Evolutionary conservation across 2,113 vertebrate species (phyloP), one percentile per base, ranked within the genome.

Genomic region (Corythaixoides concolor): DNA sequence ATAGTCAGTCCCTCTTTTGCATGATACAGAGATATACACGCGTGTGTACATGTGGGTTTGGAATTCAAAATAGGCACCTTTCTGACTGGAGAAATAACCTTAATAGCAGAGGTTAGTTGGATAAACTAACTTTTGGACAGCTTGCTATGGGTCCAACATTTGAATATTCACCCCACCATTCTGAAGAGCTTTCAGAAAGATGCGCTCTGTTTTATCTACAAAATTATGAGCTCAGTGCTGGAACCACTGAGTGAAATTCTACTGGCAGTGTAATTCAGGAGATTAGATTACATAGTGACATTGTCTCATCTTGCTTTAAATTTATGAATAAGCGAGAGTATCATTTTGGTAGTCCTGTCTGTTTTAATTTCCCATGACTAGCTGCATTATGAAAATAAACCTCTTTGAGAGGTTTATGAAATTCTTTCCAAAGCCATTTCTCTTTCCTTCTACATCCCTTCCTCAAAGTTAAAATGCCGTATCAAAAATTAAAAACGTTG

Each of bases 1-100:
- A 60, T 14, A 28, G 19, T 35, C 35, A 76, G 33, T 19, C 12
- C 7, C 59, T 27, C 62, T n/a, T 64, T 18, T 63, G 24, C 1
- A 2, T 1, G 0, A 50, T 37, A 24, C 6, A 43, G 21, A 72
- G 30, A 27, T 5, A 9, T 1, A 6, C 3, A 3, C 5, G 5
- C 4, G 14, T 15, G 30, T 18, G 15, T 15, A 39, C 4, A 11
- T 12, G 23, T 16, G n/a, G 10, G 14, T 5, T 32, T 78, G 12
- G 64, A 79, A 76, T 22, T 19, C 70, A 88, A 76, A 87, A 82
- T 2, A 82, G 28, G 10, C 49, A 73, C 9, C 5, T 43, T 69
- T 70, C 28, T 60, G 43, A 47, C 19, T 66, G 27, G 13, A 62
- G 8, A n/a, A 90, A 76, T 12, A 62, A 37, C 47, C 7, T 56